Evolutionary conservation across 2,113 vertebrate species (phyloP).

Genomic region (Antennarius striatus): DNA sequence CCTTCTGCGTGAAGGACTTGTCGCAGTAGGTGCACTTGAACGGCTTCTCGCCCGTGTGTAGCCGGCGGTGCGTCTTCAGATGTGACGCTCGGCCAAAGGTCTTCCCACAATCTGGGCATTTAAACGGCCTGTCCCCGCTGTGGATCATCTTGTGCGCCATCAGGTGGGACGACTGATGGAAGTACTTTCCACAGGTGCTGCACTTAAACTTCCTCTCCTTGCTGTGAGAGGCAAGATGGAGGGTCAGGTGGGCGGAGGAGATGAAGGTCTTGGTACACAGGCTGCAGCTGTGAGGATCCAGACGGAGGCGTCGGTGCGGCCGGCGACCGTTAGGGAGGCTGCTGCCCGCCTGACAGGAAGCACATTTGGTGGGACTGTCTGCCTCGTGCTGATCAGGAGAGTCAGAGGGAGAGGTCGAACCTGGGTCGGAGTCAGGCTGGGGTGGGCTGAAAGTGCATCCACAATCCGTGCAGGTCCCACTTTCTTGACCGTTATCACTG

Average conservation of each 20-base stretch:
- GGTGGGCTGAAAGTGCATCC: slow-evolving; percentile 42
- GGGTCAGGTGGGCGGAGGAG: slow-evolving; percentile 72
- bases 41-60: slow-evolving; percentile 83
- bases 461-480: slow-evolving; percentile 57
- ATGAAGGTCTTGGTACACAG: slow-evolving; percentile 78
- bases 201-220: slow-evolving; percentile 76
- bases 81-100: slow-evolving; percentile 78
- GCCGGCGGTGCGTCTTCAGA: slow-evolving; percentile 79
- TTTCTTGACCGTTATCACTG: slow-evolving; percentile 22
- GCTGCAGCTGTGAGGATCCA: slow-evolving; percentile 72
- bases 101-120: slow-evolving; percentile 80
- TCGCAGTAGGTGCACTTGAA: slow-evolving; percentile 76
- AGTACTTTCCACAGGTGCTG: slow-evolving; percentile 74
- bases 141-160: slow-evolving; percentile 78
- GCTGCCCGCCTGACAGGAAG: slow-evolving; percentile 47
- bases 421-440: slow-evolving; percentile 18
- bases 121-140: slow-evolving; percentile 78
- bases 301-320: slow-evolving; percentile 56
- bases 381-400: slow-evolving; percentile 10
- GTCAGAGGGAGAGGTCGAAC: not conserved
- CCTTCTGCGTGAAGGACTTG: slow-evolving; percentile 76
- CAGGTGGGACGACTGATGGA: slow-evolving; percentile 78
- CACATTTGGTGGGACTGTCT: slow-evolving; percentile 51
- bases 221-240: slow-evolving; percentile 75
- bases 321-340: slow-evolving; percentile 42